Base-by-base conservation (phyloP, 2,888 invertebrate species). In the Chrysina gloriosa region DNA sequence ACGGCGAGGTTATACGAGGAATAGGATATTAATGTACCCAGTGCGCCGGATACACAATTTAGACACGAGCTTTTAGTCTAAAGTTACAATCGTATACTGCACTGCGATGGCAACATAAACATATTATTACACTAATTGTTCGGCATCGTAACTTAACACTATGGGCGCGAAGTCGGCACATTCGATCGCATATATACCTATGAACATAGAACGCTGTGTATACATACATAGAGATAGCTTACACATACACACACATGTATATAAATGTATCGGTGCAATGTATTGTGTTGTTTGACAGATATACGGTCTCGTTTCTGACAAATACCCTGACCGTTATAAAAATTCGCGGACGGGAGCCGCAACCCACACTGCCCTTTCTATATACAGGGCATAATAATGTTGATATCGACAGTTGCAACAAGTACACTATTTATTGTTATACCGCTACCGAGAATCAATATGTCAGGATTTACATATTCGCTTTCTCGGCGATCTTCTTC, bases 41-140 rank as follows among this genome's bases (percentile, higher is more conserved):
- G 42, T 7, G 14, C 58, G 42, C 58, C 58, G 58, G 58, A 58
- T 58, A 58, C 58, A 58, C 58, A 58, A 58, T 58, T 58, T 42
- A 58, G 39, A 58, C 42, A 21, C 58, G 42, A 58, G 58, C 58
- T 58, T 58, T 58, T 58, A 58, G 58, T 58, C 39, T 58, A 58
- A 42, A 58, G 58, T 58, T 58, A 58, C 58, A 58, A 25, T 58
- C 58, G 42, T 42, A 42, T 14, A 58, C 58, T 27, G 16, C 27
- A 7, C 52, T 19, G 52, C 52, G 42, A 27, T 58, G 42, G 14
- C 58, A 58, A 42, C 58, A 52, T 52, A 76, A 77, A 79, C 77
- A 80, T 78, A 79, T 79, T 80, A 80, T 80, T 78, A 79, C 78
- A 75, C 79, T 81, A 81, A 81, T 81, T 81, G 80, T 79, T 77